Base-by-base conservation (phyloP, 1,140 invertebrate genomes). In the Heliconius nattereri region DNA sequence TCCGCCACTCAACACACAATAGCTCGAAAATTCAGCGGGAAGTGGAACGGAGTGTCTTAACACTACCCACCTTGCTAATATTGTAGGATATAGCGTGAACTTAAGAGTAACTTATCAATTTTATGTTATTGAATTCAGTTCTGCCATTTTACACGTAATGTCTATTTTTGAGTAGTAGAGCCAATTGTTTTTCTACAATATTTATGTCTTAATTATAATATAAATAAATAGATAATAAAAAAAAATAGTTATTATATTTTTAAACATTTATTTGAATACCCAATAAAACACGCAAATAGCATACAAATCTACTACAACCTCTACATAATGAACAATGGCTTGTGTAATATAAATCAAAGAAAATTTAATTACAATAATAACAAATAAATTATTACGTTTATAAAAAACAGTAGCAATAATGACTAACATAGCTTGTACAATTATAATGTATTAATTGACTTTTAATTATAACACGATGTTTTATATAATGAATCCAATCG, bases 281-380 rank as follows among this genome's bases (percentile, higher is more conserved):
- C n/a, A n/a, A 57, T n/a, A 57, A 20, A 57, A n/a, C 54, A n/a
- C 54, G 7, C 19, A 57, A 54, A 57, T 57, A 1, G 3, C n/a
- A 57, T 57, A 57, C 20, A 57, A 57, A 52, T 52, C 49, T 52
- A 20, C 7, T 20, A 52, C 7, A 7, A 52, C 6, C 49, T 45
- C 40, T 60, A 60, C 54, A 1, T 13, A 60, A 60, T 23, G 54
- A 66, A 66, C 60, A 66, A 66, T 66, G 13, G 60, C 60, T 66
- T 66, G 26, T 66, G 60, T 66, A 29, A 66, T 16, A 66, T 66
- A 66, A 66, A 66, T 66, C 23, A 66, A 66, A 66, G 26, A 16
- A 13, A 66, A 66, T 16, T 66, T 66, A 66, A 66, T 66, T 66
- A 29, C 60, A 66, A 66, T 29, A 66, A 66, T 66, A 66, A 66